Conservation (phyloP, 2,797 vertebrate genomes). For the Agapornis canus region DNA sequence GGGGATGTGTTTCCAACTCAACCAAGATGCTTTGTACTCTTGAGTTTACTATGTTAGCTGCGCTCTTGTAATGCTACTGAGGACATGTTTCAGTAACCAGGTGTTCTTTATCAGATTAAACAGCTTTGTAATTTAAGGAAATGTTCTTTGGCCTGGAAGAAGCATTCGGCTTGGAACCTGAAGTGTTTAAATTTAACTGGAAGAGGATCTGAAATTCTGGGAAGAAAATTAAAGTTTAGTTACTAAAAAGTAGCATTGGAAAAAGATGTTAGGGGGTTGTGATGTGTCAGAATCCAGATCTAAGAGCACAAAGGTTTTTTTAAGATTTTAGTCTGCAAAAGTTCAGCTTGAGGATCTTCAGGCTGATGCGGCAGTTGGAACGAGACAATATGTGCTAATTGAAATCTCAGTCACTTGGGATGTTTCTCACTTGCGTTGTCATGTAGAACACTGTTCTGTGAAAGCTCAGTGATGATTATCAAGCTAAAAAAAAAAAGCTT, state of each 20-base stretch:
- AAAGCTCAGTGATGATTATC: conserved; percentile 2
- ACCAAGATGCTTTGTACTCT: background rate
- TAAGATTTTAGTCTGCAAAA: background rate
- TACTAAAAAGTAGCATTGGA: background rate
- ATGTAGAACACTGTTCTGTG: background rate
- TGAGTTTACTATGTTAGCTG: background rate
- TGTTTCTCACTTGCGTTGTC: conserved; percentile 13
- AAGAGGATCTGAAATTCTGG: background rate
- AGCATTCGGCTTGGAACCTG: background rate
- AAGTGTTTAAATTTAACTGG: background rate
- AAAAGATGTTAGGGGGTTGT: background rate
- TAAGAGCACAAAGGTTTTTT: background rate
- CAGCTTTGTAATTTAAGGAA: background rate
- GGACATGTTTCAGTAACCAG: background rate
- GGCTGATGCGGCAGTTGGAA: background rate
- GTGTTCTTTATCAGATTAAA: background rate
- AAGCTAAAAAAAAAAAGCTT: background rate
- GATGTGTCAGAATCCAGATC: background rate
- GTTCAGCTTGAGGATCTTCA: background rate
- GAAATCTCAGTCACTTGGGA: conserved; percentile 20
- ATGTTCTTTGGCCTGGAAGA: background rate
- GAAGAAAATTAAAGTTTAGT: background rate
- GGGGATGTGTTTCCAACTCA: background rate
- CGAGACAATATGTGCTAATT: conserved; percentile 26
- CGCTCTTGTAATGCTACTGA: background rate